These are phyloP conservation scores for Mythimna pallens DNA, from an alignment of 2,888 invertebrate genomes.

Conservation along the genomic window DNA sequence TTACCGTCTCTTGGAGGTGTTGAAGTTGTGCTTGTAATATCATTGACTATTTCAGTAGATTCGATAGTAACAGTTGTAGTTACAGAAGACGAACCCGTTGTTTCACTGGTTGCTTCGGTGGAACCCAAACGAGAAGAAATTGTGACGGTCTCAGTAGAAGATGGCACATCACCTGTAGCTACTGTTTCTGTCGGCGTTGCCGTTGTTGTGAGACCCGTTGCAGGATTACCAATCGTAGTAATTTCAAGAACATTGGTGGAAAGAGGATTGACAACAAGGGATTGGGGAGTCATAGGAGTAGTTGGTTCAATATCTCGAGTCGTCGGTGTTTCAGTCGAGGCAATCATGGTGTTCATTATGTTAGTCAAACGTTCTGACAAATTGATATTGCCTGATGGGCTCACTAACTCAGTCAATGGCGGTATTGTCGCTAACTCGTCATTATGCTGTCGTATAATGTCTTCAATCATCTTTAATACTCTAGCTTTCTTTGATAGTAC, in stretches of 20 bases:
- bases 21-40: slow-evolving; percentile 58
- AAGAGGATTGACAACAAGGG: slow-evolving; percentile 63
- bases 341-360: slow-evolving; percentile 83
- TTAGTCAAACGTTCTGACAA: slow-evolving; percentile 82
- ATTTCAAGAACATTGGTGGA: slow-evolving; percentile 62
- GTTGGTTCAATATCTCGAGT: slow-evolving; percentile 64
- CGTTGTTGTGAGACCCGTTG: slow-evolving; percentile 60
- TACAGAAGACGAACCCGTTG: slow-evolving; percentile 50
- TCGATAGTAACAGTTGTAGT: slow-evolving; percentile 42
- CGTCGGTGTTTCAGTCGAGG: slow-evolving; percentile 73
- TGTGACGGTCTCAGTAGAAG: slow-evolving; percentile 52
- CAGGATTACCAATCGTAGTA: slow-evolving; percentile 62
- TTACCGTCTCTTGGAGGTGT: slow-evolving; percentile 62
- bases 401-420: slow-evolving; percentile 77
- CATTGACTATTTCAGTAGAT: slow-evolving; percentile 56
- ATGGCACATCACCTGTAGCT: slow-evolving; percentile 29
- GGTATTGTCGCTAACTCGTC: slow-evolving; percentile 82
- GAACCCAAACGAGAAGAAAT: slow-evolving; percentile 49
- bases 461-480: slow-evolving; percentile 88
- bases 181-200: slow-evolving; percentile 47
- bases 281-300: slow-evolving; percentile 65
- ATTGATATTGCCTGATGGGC: slow-evolving; percentile 74
- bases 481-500: slow-evolving; percentile 87
- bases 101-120: slow-evolving; percentile 50
- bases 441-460: slow-evolving; percentile 85